These are phyloP conservation scores for Andrena haemorrhoa DNA, from an alignment of 2,888 invertebrate species.

Conservation along the genomic window DNA sequence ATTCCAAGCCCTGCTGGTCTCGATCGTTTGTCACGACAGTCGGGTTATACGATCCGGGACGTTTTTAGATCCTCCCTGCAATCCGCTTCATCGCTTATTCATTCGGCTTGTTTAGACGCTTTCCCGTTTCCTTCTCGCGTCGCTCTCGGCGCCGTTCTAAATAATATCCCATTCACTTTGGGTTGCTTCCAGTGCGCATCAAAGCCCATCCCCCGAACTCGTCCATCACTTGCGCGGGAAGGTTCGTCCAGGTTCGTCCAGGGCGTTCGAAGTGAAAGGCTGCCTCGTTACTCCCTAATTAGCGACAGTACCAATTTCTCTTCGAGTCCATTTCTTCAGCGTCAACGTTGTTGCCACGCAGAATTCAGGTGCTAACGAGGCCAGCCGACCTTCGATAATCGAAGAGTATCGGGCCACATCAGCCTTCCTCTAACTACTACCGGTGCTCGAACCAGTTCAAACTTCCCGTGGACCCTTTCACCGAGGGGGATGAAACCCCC, in stretches of 20 bases:
- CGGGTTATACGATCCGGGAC: not conserved
- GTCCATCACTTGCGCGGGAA: no score
- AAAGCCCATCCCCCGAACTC: not conserved
- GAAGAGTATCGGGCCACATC: conserved; percentile 43
- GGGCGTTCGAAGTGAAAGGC: not conserved
- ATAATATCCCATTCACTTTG: not conserved
- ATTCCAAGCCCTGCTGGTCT: conserved; percentile 38
- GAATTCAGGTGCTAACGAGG: conserved; percentile 55
- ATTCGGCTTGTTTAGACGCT: conserved; percentile 1
- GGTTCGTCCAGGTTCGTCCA: not conserved
- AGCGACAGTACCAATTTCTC: not conserved
- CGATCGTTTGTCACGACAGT: conserved; percentile 45
- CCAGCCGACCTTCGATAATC: conserved; percentile 45
- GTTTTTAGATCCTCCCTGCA: not conserved
- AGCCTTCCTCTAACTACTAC: conserved; percentile 39
- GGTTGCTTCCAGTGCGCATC: not conserved
- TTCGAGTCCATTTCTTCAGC: not conserved
- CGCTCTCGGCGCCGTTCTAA: no score
- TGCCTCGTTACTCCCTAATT: not conserved
- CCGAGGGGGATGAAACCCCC: conserved; percentile 7
- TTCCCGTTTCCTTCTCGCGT: not conserved
- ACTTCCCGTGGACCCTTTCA: conserved; percentile 47
- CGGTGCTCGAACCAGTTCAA: conserved; percentile 57
- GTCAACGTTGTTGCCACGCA: conserved; percentile 33
- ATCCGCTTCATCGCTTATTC: conserved; percentile 9